Conservation (phyloP, 2,888 invertebrate species). For the Pristionchus arcanus region DNA sequence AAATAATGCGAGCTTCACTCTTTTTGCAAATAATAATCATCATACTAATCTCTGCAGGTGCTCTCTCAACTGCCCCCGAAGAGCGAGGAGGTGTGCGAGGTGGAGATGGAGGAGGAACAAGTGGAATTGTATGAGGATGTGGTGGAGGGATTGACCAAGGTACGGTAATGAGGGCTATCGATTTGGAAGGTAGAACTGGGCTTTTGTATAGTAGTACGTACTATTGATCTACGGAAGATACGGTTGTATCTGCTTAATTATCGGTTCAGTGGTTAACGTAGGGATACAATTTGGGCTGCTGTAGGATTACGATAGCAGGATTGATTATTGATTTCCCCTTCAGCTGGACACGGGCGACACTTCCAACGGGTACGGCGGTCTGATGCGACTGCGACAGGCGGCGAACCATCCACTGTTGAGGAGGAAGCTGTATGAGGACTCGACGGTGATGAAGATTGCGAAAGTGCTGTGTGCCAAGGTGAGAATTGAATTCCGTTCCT, state of each 20-base stretch:
- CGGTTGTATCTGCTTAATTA: not conserved
- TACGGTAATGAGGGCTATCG: no score
- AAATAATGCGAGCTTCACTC: not conserved
- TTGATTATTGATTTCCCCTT: not conserved
- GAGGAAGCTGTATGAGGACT: constrained; percentile 85
- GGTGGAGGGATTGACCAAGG: constrained; percentile 60
- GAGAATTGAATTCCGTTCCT: no score
- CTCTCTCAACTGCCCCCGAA: constrained; percentile 88
- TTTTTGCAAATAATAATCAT: not conserved
- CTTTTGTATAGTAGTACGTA: no score
- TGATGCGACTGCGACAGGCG: constrained; percentile 87
- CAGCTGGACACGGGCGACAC: constrained; percentile 52
- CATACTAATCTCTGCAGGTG: constrained; percentile 60
- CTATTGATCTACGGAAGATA: no score
- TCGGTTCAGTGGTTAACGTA: no score
- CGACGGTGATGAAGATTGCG: constrained; percentile 85
- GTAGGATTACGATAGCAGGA: not conserved
- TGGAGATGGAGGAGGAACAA: constrained; percentile 87
- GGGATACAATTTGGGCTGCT: not conserved
- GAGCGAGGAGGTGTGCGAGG: constrained; percentile 85
- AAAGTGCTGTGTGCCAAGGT: constrained; percentile 69
- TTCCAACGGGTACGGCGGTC: constrained; percentile 81
- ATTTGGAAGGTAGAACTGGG: no score
- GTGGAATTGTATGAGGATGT: constrained; percentile 84
- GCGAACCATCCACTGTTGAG: constrained; percentile 94